phyloP scores from a whole-genome alignment of 1,140 invertebrate genomes.

The Drosophila gunungcola region DNA sequence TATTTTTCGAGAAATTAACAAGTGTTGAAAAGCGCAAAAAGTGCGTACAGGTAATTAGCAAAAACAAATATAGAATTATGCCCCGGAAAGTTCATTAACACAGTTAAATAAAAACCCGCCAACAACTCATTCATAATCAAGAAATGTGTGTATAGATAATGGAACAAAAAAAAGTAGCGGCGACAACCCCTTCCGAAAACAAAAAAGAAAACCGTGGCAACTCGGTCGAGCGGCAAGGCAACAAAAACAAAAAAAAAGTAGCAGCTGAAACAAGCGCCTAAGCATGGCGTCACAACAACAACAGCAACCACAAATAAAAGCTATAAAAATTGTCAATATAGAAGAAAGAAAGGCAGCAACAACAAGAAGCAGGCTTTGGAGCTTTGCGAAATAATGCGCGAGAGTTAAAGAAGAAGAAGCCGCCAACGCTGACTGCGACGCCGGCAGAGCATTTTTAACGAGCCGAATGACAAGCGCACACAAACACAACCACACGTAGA shows the following conservation, averaged over 20 bases:
- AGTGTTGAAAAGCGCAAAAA: constrained; percentile 51
- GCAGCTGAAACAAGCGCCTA: constrained; percentile 72
- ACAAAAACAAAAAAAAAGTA: constrained; percentile 51
- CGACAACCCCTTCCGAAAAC: constrained; percentile 63
- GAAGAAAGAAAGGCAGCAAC: constrained; percentile 56
- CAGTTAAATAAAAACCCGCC: constrained; percentile 44
- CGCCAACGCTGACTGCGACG: constrained; percentile 52
- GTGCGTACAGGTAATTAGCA: constrained; percentile 53
- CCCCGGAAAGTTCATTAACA: constrained; percentile 70
- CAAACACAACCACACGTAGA: constrained; percentile 41
- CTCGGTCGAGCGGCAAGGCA: constrained; percentile 64
- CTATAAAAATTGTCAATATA: constrained; percentile 83
- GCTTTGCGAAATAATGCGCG: constrained; percentile 73
- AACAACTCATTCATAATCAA: constrained; percentile 68
- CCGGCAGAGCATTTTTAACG: constrained; percentile 63
- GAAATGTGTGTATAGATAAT: constrained; percentile 74
- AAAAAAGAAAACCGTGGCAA: constrained; percentile 50
- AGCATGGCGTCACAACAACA: constrained; percentile 76
- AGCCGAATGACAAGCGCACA: constrained; percentile 73
- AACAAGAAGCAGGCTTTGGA: constrained; percentile 62
- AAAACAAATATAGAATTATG: constrained; percentile 8
- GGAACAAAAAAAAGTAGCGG: constrained; percentile 39
- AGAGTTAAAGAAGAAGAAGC: constrained; percentile 79
- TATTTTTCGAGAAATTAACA: constrained; percentile 52
- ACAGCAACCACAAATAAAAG: constrained; percentile 48